Evolutionary conservation across 2,888 invertebrate species (phyloP), one percentile per base, ranked within the genome.

Genomic region (Stenotaenia linearis): DNA sequence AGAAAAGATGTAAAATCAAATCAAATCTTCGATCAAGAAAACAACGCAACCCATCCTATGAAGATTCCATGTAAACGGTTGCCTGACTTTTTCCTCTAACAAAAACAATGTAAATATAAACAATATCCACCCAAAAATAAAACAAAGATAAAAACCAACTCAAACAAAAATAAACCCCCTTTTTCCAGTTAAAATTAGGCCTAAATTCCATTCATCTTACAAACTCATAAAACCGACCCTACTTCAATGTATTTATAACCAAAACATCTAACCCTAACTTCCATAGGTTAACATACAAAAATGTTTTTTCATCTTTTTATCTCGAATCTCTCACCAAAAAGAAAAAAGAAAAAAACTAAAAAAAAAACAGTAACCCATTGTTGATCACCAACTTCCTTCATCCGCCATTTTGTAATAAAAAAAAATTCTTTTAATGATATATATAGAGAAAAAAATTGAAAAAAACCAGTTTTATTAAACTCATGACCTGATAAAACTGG

Each of bases 401-500:
- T 9, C 4, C 32, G 9, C 32, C 4, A 6, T 32, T 32, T 32
- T 6, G 32, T 4, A 69, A 69, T 69, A 28, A 10, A 25, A 25
- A 10, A 69, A 69, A 69, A 25, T 3, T 9, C 21, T 4, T 9
- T 40, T 21, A n/a, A n/a, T 50, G 5, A n/a, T 50, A 18, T 18
- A 18, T 50, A 50, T 45, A 69, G 12, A 25, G 25, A 69, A 25
- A 28, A 28, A 25, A 28, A 69, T 15, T n/a, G n/a, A 45, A 45
- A 45, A 23, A 69, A 69, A 69, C 69, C 69, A 28, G 69, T 69
- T 69, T 69, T 28, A 69, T 69, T 69, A 69, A 69, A 69, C 69
- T 69, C 69, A 15, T 69, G 69, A 69, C 69, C 69, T 69, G 69
- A 69, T 69, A 25, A 69, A 69, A 69, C 69, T 28, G 69, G 69